Base-by-base conservation (phyloP, 1,140 invertebrate species). In the Drosophila tsacasi region DNA sequence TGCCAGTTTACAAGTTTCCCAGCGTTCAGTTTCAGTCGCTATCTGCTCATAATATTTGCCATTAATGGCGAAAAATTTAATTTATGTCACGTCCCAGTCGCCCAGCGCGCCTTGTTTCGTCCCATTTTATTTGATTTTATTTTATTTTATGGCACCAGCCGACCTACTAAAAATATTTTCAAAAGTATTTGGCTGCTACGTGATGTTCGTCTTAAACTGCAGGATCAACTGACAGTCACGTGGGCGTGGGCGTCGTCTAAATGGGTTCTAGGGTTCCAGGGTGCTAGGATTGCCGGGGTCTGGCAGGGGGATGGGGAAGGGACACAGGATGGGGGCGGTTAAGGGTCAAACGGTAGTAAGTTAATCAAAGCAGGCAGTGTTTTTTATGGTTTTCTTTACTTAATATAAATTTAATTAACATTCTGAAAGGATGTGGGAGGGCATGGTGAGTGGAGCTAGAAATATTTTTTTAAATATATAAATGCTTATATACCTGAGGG, bases 141-240 rank as follows among this genome's bases (percentile, higher is more conserved):
- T 81, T 64, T 68, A 68, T 84, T 66, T 81, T 42, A 73, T 54
- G 79, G 66, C 63, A 66, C 57, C 58, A 71, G 61, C 71, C 60
- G 66, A 76, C 66, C 52, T 49, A 78, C 40, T 79, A 61, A 72
- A 71, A 79, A 78, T 77, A 65, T 87, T 87, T 89, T 81, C 37
- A 52, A 80, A 87, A 89, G 84, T 83, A 72, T 63, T 89, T 79
- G 68, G 77, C 65, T 71, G 35, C 54, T 60, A 87, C 84, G 84
- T 87, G 84, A 89, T 79, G 84, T 81, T 81, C 62, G 65, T 78
- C 77, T 66, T 84, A 87, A 87, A 89, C 73, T 81, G 77, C 52
- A 68, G 73, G 61, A 67, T 74, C 64, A 52, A 47, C 49, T 21
- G 65, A 25, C 37, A 49, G 84, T 87, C 84, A 87, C 84, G 84